Percentiles rank a stretch among this genome's conserved stretches.
These are phyloP conservation scores for Drosophila pallidifrons DNA, from an alignment of 1,140 invertebrate species.

Conservation along the genomic window DNA sequence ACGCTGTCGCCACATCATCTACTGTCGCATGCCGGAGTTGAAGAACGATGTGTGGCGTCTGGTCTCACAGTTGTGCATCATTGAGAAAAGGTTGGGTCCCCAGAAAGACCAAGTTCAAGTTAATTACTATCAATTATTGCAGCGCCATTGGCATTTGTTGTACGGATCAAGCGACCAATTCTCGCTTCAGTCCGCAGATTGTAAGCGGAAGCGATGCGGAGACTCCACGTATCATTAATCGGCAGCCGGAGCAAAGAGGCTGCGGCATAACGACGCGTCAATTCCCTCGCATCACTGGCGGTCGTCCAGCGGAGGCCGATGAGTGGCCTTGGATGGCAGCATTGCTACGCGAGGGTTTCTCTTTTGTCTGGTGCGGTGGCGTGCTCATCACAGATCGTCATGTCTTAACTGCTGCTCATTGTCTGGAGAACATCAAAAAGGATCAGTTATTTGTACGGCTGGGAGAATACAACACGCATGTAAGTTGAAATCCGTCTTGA, in stretches of 20 bases:
- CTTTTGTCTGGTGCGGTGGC: constrained; percentile 90
- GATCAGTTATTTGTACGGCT: constrained; percentile 89
- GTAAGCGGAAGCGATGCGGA: constrained; percentile 29
- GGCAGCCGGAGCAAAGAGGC: constrained; percentile 85
- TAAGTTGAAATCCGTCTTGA: constrained; percentile 12
- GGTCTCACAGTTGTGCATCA: constrained; percentile 89
- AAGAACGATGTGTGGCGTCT: constrained; percentile 86
- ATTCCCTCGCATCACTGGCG: constrained; percentile 87
- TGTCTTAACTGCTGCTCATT: constrained; percentile 92
- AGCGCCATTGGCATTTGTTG: constrained; percentile 84
- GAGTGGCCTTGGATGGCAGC: constrained; percentile 95
- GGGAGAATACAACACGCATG: constrained; percentile 92
- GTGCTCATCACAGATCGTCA: constrained; percentile 91
- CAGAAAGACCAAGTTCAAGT: background rate
- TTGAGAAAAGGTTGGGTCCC: constrained; percentile 86
- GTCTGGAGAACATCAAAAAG: constrained; percentile 87
- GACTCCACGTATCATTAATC: constrained; percentile 61
- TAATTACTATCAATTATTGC: background rate
- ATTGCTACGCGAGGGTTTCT: constrained; percentile 86
- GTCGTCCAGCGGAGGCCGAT: constrained; percentile 88
- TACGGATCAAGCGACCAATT: constrained; percentile 61
- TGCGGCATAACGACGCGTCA: constrained; percentile 89
- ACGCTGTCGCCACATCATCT: constrained; percentile 88
- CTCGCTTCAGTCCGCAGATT: constrained; percentile 72
- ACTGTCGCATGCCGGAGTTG: constrained; percentile 88